phyloP scores from a whole-genome alignment of 2,888 invertebrate species.

The Boloria euphrosyne region DNA sequence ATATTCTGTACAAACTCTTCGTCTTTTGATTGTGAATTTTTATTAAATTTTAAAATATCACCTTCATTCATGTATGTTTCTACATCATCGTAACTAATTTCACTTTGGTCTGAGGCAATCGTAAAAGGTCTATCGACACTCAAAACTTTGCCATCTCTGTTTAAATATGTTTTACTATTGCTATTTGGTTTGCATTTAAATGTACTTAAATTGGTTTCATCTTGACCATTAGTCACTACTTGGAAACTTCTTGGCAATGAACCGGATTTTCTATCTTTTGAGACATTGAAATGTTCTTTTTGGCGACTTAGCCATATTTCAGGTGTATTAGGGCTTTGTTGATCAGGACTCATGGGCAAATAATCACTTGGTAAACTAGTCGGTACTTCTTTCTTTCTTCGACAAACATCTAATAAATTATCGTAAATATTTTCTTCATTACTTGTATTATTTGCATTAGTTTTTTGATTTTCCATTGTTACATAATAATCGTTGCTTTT shows the following conservation, averaged over 20 bases:
- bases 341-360: conserved; percentile 71
- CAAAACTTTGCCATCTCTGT: conserved; percentile 83
- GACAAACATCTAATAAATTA: conserved; percentile 67
- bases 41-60: conserved; percentile 71
- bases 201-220: conserved; percentile 66
- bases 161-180: conserved; percentile 79
- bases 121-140: conserved; percentile 86
- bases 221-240: conserved; percentile 80
- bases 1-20: conserved; percentile 66
- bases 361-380: conserved; percentile 60
- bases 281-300: conserved; percentile 85
- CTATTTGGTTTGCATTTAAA: conserved; percentile 73
- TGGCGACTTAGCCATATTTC: conserved; percentile 88
- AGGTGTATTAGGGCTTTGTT: conserved; percentile 83
- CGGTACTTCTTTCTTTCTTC: conserved; percentile 63
- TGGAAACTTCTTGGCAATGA: conserved; percentile 91
- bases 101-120: conserved; percentile 87
- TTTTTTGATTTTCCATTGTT: conserved; percentile 61
- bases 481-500: conserved; percentile 62
- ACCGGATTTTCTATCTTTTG: conserved; percentile 86
- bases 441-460: no score
- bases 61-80: conserved; percentile 81
- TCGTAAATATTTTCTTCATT: conserved; percentile 69
- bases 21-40: conserved; percentile 60
- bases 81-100: conserved; percentile 86